Conservation (phyloP, 2,888 invertebrate genomes). For the Ophion ventricosus region DNA sequence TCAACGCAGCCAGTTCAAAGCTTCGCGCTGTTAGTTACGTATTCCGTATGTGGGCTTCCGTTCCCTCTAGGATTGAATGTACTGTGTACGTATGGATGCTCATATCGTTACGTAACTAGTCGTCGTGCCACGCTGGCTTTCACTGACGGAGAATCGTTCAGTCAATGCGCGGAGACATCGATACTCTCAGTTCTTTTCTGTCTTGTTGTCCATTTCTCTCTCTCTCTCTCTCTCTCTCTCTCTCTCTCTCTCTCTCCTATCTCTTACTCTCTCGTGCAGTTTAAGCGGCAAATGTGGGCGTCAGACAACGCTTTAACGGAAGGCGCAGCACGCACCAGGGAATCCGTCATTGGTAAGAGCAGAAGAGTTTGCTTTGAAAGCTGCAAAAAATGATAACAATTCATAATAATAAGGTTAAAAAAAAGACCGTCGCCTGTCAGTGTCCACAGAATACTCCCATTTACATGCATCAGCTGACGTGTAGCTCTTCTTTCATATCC, state of each 20-base stretch:
- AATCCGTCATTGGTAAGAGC: slow-evolving; percentile 21
- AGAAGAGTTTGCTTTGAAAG: slow-evolving; percentile 44
- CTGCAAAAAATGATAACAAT: slow-evolving; percentile 40
- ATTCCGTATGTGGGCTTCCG: slow-evolving; percentile 50
- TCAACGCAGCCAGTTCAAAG: slow-evolving; percentile 23
- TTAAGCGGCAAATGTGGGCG: slow-evolving; percentile 25
- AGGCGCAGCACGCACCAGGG: slow-evolving; percentile 12
- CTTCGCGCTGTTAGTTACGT: slow-evolving; percentile 28
- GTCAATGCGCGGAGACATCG: slow-evolving; percentile 51
- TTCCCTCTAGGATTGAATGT: slow-evolving; percentile 14
- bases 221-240: not conserved
- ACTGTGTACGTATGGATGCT: not conserved
- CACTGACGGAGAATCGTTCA: slow-evolving; percentile 59
- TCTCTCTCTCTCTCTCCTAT: not conserved
- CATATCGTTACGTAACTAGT: slow-evolving; percentile 47
- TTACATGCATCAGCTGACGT: not conserved
- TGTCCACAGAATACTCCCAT: not conserved
- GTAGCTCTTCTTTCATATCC: not conserved
- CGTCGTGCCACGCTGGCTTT: slow-evolving; percentile 29
- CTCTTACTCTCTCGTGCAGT: not conserved
- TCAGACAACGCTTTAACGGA: slow-evolving; percentile 38
- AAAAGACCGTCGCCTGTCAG: not conserved
- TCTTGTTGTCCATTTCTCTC: not conserved
- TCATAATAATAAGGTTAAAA: slow-evolving; percentile 17
- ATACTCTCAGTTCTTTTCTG: slow-evolving; percentile 25